Evolutionary conservation across 2,888 invertebrate genomes (phyloP), one percentile per base, ranked within the genome.

Genomic region (Amphipoea oculea): DNA sequence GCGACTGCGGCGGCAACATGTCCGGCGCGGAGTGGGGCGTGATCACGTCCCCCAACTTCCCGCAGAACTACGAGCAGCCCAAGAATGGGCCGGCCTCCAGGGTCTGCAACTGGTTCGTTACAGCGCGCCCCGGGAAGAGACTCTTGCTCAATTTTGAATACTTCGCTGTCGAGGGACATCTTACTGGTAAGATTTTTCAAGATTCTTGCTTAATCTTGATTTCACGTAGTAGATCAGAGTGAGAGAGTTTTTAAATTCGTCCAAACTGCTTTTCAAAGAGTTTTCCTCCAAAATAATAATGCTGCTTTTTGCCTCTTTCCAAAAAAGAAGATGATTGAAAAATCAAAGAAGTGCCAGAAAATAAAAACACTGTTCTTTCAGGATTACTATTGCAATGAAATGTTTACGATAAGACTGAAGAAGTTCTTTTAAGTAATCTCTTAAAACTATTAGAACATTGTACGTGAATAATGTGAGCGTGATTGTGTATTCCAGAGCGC

Each of bases 91-190:
- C 98, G 88, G 98, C 99, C 73, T 98, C 98, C 88, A 98, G 98
- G 94, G 99, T 98, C 85, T 99, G 99, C 97, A 99, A 99, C 96
- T 99, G 99, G 99, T 98, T 98, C 94, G 98, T 99, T 93, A 98
- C 98, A 85, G 99, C 99, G 82, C 97, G 98, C 89, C 98, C 98
- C 57, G 98, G 98, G 90, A 98, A 99, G 94, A 98, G 98, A 93
- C 98, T 99, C 91, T 98, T 99, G 93, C 98, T 99, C 92, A 98
- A 99, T 95, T 99, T 99, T 95, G 98, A 99, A 93, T 97, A 98
- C 87, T 99, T 99, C 93, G 98, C 98, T 77, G 98, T 99, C 79
- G 99, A 99, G 96, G 99, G 99, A 87, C 98, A 99, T 94, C 98
- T 98, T 86, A 97, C 98, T 88, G 98, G 99, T 99, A 94, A 97